Percentiles rank a stretch among this genome's conserved stretches.
Evolutionary conservation across 2,113 vertebrate genomes (phyloP).

Genomic region (Pterophyllum scalare): DNA sequence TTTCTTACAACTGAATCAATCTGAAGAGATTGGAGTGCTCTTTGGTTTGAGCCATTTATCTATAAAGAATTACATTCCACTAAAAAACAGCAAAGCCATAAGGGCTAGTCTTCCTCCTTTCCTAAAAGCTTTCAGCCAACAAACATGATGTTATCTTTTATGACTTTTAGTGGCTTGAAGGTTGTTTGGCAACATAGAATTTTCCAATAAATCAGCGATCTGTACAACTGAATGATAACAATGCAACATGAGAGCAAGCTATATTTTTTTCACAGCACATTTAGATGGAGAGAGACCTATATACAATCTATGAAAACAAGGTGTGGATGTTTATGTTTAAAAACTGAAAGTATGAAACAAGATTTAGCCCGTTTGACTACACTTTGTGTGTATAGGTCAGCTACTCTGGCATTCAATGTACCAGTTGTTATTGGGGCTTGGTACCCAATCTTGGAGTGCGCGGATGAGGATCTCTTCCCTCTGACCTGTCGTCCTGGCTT

Average conservation of each 20-base stretch:
- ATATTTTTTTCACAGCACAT: background rate
- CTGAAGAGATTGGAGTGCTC: conserved; percentile 9
- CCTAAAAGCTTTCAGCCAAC: conserved; percentile 21
- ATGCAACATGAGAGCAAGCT: background rate
- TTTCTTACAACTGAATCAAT: conserved; percentile 57
- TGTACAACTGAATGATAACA: background rate
- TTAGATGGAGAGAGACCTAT: background rate
- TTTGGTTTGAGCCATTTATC: conserved; percentile 36
- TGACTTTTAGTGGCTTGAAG: background rate
- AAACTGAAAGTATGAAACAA: background rate
- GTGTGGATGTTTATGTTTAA: background rate
- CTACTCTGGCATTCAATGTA: no score
- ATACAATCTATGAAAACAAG: background rate
- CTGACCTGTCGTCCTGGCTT: no score
- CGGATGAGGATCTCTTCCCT: no score
- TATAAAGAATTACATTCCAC: conserved; percentile 33
- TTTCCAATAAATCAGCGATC: background rate
- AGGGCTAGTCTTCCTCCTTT: background rate
- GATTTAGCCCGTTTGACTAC: no score
- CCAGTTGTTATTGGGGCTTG: no score
- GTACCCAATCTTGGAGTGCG: no score
- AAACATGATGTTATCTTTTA: background rate
- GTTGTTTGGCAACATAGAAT: background rate
- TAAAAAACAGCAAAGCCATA: conserved; percentile 16
- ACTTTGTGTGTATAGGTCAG: no score